Evolutionary conservation across 1,140 invertebrate genomes (phyloP), one percentile per base, ranked within the genome.

Genomic region (Ips nitidus): DNA sequence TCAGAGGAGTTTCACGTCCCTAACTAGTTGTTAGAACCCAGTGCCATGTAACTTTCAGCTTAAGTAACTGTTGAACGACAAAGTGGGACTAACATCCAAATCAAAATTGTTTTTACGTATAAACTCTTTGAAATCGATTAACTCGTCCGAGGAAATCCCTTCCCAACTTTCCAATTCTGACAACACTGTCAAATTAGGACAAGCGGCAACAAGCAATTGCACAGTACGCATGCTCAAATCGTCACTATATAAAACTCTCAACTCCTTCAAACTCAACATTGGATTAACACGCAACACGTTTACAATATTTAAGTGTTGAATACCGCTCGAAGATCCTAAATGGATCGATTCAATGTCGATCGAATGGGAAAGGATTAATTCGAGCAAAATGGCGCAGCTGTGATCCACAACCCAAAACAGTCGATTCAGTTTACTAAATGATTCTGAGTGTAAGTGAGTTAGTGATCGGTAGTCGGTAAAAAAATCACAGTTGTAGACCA

Each of bases 161-260:
- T 85, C 80, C 89, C 89, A 90, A 77, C 87, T 88, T 76, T 90
- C 89, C 60, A 91, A 77, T 77, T 90, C 89, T 2, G 88, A 86
- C 2, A 91, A 75, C 57, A 87, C 80, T 71, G 84, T 81, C 66
- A 91, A 81, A 76, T 85, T 88, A 66, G 83, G 81, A 77, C 89
- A 90, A 79, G 84, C 87, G 67, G 85, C 82, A 77, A 90, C 84
- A 39, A 91, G 81, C 70, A 86, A 80, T 59, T 86, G 82, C 3
- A 89, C 84, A 2, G 87, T 88, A 66, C 77, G 78, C 82, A 89
- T 88, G 42, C 85, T 88, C 75, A 91, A 81, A 76, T 87, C 87
- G 74, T 84, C 85, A 41, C 88, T 89, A 72, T 89, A 87, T 70
- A 89, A 81, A 73, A 91, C 89, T 67, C 87, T 83, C 4, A 91